Evolutionary conservation across 1,140 invertebrate genomes (phyloP).

Genomic region (Heliothis subflexa): DNA sequence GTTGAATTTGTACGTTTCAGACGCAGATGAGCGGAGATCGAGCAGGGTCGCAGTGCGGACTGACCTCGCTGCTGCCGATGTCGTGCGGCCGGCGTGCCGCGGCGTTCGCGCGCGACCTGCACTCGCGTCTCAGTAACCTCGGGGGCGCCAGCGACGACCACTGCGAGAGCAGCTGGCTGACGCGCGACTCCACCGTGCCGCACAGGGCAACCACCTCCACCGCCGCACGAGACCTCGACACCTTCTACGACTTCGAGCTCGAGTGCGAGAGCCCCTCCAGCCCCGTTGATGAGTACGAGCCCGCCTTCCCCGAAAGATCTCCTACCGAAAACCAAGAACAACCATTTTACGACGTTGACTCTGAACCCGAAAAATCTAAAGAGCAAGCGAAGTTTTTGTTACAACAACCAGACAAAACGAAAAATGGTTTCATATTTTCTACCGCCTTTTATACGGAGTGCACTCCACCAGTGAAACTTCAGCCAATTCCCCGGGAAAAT

Average conservation of each 20-base stretch:
- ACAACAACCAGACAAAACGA: conserved; percentile 72
- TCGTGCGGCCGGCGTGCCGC: conserved; percentile 92
- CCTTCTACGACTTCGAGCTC: conserved; percentile 87
- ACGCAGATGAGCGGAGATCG: conserved; percentile 85
- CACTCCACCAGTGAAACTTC: conserved; percentile 80
- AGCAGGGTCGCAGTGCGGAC: conserved; percentile 80
- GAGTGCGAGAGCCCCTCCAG: conserved; percentile 89
- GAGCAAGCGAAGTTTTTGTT: conserved; percentile 69
- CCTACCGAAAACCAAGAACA: conserved; percentile 81
- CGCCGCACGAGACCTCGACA: conserved; percentile 84
- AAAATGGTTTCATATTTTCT: conserved; percentile 79
- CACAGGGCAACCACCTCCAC: conserved; percentile 78
- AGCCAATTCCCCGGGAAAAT: conserved; percentile 81
- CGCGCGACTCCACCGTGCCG: conserved; percentile 63
- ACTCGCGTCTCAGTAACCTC: conserved; percentile 90
- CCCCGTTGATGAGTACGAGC: conserved; percentile 88
- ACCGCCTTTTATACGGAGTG: conserved; percentile 77
- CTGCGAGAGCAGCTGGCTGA: conserved; percentile 84
- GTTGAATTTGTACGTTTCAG: conserved; percentile 65
- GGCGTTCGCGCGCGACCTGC: conserved; percentile 91
- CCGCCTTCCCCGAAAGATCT: conserved; percentile 78
- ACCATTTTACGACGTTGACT: conserved; percentile 82
- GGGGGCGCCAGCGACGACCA: conserved; percentile 84
- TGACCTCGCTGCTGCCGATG: conserved; percentile 87
- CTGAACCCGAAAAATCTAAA: conserved; percentile 66